phyloP scores from a whole-genome alignment of 2,888 invertebrate species.

The Trileptium ribeirensis region DNA sequence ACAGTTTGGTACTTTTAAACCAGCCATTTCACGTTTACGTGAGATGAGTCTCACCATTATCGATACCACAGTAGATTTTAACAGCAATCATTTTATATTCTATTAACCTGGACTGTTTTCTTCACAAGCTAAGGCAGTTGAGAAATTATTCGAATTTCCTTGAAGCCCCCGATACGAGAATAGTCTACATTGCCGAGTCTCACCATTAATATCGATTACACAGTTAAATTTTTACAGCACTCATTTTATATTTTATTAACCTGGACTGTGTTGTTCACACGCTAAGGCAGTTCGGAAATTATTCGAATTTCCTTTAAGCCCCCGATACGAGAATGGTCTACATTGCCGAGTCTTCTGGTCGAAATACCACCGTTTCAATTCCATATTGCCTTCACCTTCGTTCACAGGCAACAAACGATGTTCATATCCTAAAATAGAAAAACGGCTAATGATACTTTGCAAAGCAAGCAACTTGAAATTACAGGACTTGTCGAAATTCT shows the following conservation, averaged over 20 bases:
- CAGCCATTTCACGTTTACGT: too few relatives aligned
- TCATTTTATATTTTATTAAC: too few relatives aligned
- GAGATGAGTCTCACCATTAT: too few relatives aligned
- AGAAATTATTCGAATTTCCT: conserved; percentile 37
- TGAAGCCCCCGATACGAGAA: conserved; percentile 39
- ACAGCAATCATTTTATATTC: too few relatives aligned
- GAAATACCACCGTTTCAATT: conserved; percentile 15
- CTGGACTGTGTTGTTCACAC: conserved; percentile 37
- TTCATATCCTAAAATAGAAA: neutral
- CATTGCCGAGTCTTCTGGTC: neutral
- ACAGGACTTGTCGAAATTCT: too few relatives aligned
- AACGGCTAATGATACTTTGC: too few relatives aligned
- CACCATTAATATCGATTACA: too few relatives aligned
- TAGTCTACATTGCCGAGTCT: conserved; percentile 20
- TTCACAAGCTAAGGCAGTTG: conserved; percentile 40
- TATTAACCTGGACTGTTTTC: neutral
- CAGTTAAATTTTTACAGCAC: too few relatives aligned
- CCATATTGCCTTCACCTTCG: conserved; percentile 6
- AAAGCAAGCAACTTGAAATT: too few relatives aligned
- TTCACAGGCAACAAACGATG: neutral
- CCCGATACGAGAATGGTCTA: conserved; percentile 38
- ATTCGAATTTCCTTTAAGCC: conserved; percentile 40
- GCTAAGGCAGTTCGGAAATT: conserved; percentile 26
- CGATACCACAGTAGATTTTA: too few relatives aligned
- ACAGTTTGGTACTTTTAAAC: too few relatives aligned